Evolutionary conservation across 2,113 vertebrate genomes (phyloP), one percentile per base, ranked within the genome.

Genomic region (human (Homo sapiens)): DNA sequence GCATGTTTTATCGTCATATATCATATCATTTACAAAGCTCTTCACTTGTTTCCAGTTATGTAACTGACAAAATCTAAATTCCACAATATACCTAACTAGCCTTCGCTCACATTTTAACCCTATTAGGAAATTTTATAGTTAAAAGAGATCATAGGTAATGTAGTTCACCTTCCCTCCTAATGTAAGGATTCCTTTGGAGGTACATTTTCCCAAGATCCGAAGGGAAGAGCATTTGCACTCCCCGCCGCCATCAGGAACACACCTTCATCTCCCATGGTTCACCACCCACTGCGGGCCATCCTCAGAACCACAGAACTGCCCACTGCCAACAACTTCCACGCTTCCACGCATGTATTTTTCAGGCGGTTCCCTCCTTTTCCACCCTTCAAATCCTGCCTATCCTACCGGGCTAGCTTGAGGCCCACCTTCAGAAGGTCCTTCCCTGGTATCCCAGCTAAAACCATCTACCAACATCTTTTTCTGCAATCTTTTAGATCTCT

Each of bases 271-370:
- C 2, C n/a, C 40, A 5, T 10, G 40, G 32, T 70, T 27, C 70
- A 72, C 38, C 12, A 9, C 32, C 1, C 30, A 10, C 45, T 1
- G 1, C 0, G 1, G 14, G 35, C 32, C 1, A 5, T 30, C 27
- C 50, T 38, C 23, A 8, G 7, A 55, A 43, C 35, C 35, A 20
- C 3, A 45, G 1, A 52, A 12, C 14, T 17, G 3, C 27, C 16
- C 3, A 5, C 20, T 17, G 38, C 32, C 52, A 6, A 16, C 3
- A 17, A 8, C 32, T 17, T 12, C 17, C 1, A 8, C 2, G 30
- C 27, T 18, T 45, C 38, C 16, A 38, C 7, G 1, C 18, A 12
- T 6, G 4, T 35, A 40, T 11, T 52, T 50, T 57, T 57, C n/a
- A 17, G 2, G 25, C 22, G 35, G 4, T 18, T 25, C 18, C 40